Evolutionary conservation across 1,140 invertebrate genomes (phyloP).

Genomic region (Melanaphis sacchari): DNA sequence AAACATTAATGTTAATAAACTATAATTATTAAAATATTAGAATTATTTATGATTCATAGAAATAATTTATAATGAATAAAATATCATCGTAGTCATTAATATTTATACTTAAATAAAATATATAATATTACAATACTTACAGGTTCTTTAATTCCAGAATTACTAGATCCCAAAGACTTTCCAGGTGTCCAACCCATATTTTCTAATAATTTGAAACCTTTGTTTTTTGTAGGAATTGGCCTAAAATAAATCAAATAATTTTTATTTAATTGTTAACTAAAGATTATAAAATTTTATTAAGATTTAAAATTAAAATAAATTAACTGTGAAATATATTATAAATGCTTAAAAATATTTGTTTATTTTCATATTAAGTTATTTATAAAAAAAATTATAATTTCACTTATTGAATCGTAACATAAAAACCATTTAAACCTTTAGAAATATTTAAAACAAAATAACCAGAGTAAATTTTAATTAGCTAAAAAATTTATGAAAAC

Average conservation of each 20-base stretch:
- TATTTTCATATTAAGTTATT: neutral
- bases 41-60: neutral
- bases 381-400: neutral
- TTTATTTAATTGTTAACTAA: neutral
- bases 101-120: neutral
- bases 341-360: neutral
- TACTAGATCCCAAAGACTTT: slow-evolving; percentile 73
- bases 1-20: neutral
- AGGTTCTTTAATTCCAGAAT: slow-evolving; percentile 76
- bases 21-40: neutral
- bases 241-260: slow-evolving; percentile 57
- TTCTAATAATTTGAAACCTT: slow-evolving; percentile 85
- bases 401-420: neutral
- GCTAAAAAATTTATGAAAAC: slow-evolving; percentile 63
- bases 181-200: slow-evolving; percentile 95
- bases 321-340: neutral
- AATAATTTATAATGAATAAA: neutral
- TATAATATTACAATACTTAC: slow-evolving; percentile 68
- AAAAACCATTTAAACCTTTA: neutral
- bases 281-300: neutral
- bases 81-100: neutral
- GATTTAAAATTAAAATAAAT: neutral
- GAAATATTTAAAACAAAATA: neutral
- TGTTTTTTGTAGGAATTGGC: slow-evolving; percentile 63
- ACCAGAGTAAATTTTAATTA: neutral